Evolutionary conservation across 2,888 invertebrate species (phyloP).

Genomic region (Lycia hirtaria): DNA sequence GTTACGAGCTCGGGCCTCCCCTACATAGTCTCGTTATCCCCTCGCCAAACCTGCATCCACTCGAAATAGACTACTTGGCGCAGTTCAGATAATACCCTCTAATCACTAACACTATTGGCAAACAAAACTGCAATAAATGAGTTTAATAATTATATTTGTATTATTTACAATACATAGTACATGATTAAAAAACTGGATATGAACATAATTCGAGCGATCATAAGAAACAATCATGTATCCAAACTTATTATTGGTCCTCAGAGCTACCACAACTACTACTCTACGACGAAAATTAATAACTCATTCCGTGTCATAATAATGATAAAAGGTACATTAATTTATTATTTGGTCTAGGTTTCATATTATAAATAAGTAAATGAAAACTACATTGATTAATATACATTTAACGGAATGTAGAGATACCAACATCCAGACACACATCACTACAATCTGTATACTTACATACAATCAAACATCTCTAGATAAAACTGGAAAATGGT

Average conservation of each 20-base stretch:
- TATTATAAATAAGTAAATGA: slow-evolving; percentile 74
- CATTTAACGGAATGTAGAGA: slow-evolving; percentile 84
- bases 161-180: slow-evolving; percentile 81
- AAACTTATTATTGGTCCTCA: slow-evolving; percentile 80
- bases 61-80: slow-evolving; percentile 95
- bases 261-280: slow-evolving; percentile 80
- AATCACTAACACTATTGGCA: slow-evolving; percentile 7
- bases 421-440: slow-evolving; percentile 73
- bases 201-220: slow-evolving; percentile 75
- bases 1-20: slow-evolving; percentile 92
- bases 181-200: slow-evolving; percentile 66
- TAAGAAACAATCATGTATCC: slow-evolving; percentile 71
- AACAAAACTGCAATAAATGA: slow-evolving; percentile 58
- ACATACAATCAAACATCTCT: slow-evolving; percentile 80
- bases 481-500: slow-evolving; percentile 84
- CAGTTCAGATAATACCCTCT: slow-evolving; percentile 82
- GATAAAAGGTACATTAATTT: slow-evolving; percentile 85
- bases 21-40: slow-evolving; percentile 97
- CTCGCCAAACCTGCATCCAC: slow-evolving; percentile 92
- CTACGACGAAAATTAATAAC: slow-evolving; percentile 71
- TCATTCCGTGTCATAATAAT: slow-evolving; percentile 72
- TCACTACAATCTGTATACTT: slow-evolving; percentile 58
- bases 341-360: slow-evolving; percentile 86
- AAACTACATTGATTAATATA: slow-evolving; percentile 77
- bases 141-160: slow-evolving; percentile 78